Evolutionary conservation across 2,888 invertebrate species (phyloP).

Genomic region (Timema cristinae): DNA sequence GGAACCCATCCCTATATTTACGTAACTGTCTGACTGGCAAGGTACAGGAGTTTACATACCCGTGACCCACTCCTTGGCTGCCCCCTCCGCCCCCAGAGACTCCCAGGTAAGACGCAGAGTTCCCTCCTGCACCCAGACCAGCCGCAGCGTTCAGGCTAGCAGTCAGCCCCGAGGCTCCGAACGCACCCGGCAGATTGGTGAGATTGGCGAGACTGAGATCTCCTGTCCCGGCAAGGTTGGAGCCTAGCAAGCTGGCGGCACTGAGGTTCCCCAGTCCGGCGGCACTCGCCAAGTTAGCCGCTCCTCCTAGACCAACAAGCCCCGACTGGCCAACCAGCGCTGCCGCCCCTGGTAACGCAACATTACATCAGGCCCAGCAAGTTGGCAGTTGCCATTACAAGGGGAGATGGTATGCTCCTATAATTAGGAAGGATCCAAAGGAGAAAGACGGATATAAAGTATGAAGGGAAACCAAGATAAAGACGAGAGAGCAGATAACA

Average conservation of each 20-base stretch:
- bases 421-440: too few relatives aligned
- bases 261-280: slow-evolving; percentile 29
- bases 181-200: slow-evolving; percentile 38
- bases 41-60: not conserved
- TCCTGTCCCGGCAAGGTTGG: slow-evolving; percentile 24
- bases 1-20: too few relatives aligned
- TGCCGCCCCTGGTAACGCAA: too few relatives aligned
- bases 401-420: too few relatives aligned
- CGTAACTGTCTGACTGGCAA: too few relatives aligned
- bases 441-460: too few relatives aligned
- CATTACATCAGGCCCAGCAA: too few relatives aligned
- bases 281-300: slow-evolving; percentile 29
- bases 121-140: slow-evolving; percentile 33
- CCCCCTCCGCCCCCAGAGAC: not conserved
- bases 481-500: too few relatives aligned
- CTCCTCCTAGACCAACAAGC: too few relatives aligned
- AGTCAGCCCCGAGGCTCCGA: slow-evolving; percentile 43
- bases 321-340: too few relatives aligned
- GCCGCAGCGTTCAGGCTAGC: slow-evolving; percentile 43
- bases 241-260: slow-evolving; percentile 22
- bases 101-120: slow-evolving; percentile 24
- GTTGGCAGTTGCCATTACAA: too few relatives aligned
- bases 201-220: slow-evolving; percentile 17
- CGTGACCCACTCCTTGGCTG: not conserved
- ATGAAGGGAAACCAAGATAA: too few relatives aligned